Conservation (phyloP, 1,140 invertebrate genomes). For the Drosophila murphyi region DNA sequence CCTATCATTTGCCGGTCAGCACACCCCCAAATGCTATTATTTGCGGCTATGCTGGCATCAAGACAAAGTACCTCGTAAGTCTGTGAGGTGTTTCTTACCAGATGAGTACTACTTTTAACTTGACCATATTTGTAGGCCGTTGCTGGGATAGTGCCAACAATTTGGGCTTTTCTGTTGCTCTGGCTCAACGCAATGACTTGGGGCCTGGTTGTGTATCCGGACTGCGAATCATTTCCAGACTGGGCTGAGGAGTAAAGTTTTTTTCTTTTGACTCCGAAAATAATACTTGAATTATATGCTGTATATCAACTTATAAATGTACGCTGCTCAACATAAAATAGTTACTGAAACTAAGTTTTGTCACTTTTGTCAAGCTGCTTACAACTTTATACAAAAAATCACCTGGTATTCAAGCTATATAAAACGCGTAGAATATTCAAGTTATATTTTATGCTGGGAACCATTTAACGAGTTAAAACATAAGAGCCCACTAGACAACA, state of each 20-base stretch:
- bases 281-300: too few relatives aligned
- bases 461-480: neutral
- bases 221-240: constrained; percentile 23
- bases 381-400: too few relatives aligned
- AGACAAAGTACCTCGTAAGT: constrained; percentile 62
- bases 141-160: constrained; percentile 89
- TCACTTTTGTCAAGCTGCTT: too few relatives aligned
- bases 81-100: neutral
- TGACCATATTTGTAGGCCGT: constrained; percentile 77
- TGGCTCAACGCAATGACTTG: constrained; percentile 29
- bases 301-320: too few relatives aligned
- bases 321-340: too few relatives aligned
- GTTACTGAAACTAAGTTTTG: too few relatives aligned
- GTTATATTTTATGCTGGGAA: neutral
- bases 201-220: constrained; percentile 47
- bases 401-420: too few relatives aligned
- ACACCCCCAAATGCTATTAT: constrained; percentile 97
- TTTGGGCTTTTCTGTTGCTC: constrained; percentile 40
- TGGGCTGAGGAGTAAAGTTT: constrained; percentile 25
- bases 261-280: too few relatives aligned
- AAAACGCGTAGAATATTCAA: too few relatives aligned
- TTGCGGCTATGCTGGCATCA: constrained; percentile 87
- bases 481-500: neutral
- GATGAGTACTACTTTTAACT: neutral
- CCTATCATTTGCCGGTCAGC: constrained; percentile 88